Conservation (phyloP, 1,140 invertebrate genomes). For the Drosophila erecta region DNA sequence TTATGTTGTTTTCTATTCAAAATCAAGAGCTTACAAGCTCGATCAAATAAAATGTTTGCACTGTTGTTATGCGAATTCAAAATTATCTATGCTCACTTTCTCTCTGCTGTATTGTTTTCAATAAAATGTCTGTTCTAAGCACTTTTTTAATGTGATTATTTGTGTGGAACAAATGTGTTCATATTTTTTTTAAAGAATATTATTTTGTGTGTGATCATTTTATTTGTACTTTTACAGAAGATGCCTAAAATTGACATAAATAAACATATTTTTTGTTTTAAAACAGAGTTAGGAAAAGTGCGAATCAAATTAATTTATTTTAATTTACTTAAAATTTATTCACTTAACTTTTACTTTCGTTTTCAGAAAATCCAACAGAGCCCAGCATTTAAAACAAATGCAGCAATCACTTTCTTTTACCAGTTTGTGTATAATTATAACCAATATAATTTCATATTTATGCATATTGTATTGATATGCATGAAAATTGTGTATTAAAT, state of each 20-base stretch:
- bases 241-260: too few relatives aligned
- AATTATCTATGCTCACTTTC: too few relatives aligned
- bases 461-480: background rate
- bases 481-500: constrained; percentile 8
- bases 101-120: too few relatives aligned
- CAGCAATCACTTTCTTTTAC: constrained; percentile 12
- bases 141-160: too few relatives aligned
- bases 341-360: constrained; percentile 7
- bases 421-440: constrained; percentile 3
- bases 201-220: too few relatives aligned
- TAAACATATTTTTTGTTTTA: too few relatives aligned
- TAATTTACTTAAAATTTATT: constrained; percentile 1
- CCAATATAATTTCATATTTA: background rate
- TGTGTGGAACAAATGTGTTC: too few relatives aligned
- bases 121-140: too few relatives aligned
- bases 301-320: background rate
- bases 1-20: background rate
- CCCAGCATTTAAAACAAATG: constrained; percentile 37
- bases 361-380: constrained; percentile 35
- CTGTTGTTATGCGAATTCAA: background rate
- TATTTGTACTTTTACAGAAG: too few relatives aligned
- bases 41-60: background rate
- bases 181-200: too few relatives aligned
- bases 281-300: background rate
- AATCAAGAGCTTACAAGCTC: background rate